Evolutionary conservation across 2,888 invertebrate genomes (phyloP), one percentile per base, ranked within the genome.

Genomic region (Leucania comma): DNA sequence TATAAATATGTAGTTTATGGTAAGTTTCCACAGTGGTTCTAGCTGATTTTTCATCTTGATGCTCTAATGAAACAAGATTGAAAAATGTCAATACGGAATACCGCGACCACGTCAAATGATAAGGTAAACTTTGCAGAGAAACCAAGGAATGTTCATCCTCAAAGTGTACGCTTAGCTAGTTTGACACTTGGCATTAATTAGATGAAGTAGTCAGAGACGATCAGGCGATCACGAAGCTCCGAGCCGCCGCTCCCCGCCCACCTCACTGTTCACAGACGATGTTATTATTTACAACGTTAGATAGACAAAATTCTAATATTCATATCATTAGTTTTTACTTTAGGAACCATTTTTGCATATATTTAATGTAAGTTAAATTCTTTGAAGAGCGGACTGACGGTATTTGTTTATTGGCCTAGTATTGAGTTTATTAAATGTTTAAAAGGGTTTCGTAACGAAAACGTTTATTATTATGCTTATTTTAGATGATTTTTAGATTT

Each of bases 291-390:
- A 92, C 91, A 88, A 91, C 90, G 86, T 93, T 95, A 95, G 95
- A 95, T 95, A 95, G 95, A 92, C 94, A 87, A 95, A 95, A 95
- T 95, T 95, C 79, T 93, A 93, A 91, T 93, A 91, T 95, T 94
- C 95, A 96, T 96, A 96, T 96, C 95, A 96, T 95, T 96, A 96
- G 95, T 89, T 95, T 93, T 93, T 95, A 95, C 93, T 95, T 95
- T 95, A 95, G 95, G 90, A 88, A 89, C 90, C 90, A 91, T 92
- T 93, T 92, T 91, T 88, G 89, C 89, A 88, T 88, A 88, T 90
- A 85, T 87, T 87, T 86, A 89, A 90, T 91, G 89, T 92, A 90
- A 91, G 90, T 92, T 93, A 87, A 90, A 88, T 89, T 89, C 86
- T 85, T 91, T 90, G 85, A 86, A 72, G 84, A 89, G 87, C 87